These are phyloP conservation scores for Patagioenas fasciata DNA, from an alignment of 2,113 vertebrate genomes.

Conservation along the genomic window DNA sequence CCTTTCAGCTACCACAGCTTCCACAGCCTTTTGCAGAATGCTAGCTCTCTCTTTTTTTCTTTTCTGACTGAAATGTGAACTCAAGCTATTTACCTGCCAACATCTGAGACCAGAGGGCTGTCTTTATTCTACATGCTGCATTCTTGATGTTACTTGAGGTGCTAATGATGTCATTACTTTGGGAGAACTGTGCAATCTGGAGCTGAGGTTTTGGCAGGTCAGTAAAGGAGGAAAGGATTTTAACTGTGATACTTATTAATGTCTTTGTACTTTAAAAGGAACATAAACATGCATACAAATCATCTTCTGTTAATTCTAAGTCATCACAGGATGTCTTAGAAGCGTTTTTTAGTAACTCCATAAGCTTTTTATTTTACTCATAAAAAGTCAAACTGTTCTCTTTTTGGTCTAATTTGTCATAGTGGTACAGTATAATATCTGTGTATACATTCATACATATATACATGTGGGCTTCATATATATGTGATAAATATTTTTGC, in stretches of 20 bases:
- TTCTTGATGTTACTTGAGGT: neutral
- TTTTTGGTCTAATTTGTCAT: neutral
- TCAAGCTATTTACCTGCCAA: constrained; percentile 13
- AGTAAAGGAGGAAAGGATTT: constrained; percentile 39
- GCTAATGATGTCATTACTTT: constrained; percentile 8
- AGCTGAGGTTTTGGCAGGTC: constrained; percentile 36
- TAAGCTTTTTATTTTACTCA: neutral
- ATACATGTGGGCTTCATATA: neutral
- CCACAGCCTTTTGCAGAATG: neutral
- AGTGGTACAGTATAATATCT: neutral
- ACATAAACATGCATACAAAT: neutral
- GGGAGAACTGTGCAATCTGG: neutral
- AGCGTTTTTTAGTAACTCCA: neutral
- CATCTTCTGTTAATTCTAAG: neutral
- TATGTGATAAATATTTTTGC: too few species aligned
- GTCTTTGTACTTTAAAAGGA: constrained; percentile 6
- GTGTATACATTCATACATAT: too few species aligned
- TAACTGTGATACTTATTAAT: neutral
- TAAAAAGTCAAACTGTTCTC: neutral
- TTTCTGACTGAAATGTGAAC: constrained; percentile 34
- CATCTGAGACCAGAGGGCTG: neutral
- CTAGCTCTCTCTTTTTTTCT: neutral
- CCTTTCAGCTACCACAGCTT: neutral
- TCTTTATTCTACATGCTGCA: constrained; percentile 4
- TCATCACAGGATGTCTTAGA: neutral